These are phyloP conservation scores for Pseudopleuronectes americanus DNA, from an alignment of 2,797 vertebrate species.

Conservation along the genomic window DNA sequence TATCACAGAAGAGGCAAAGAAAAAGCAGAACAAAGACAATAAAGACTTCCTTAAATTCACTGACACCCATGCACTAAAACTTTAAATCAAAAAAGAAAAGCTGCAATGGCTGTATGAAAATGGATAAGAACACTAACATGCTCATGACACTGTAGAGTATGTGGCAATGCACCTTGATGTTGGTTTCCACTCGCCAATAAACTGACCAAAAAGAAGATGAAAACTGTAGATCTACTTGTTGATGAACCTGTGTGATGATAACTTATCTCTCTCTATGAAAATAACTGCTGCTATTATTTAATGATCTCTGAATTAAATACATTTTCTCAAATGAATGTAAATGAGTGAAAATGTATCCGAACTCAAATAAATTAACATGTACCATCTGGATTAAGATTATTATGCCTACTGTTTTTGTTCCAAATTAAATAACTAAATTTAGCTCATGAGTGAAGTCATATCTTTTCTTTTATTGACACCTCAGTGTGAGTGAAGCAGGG, in stretches of 20 bases:
- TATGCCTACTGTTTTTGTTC: slow-evolving; percentile 35
- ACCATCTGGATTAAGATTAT: slow-evolving; percentile 4
- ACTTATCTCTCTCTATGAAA: slow-evolving; percentile 1
- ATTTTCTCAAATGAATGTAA: slow-evolving; percentile 37
- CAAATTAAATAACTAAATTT: neutral
- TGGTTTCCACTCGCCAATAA: too few species aligned
- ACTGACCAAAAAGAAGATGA: too few species aligned
- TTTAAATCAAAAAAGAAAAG: slow-evolving; percentile 18
- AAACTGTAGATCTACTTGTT: slow-evolving; percentile 3
- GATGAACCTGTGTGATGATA: slow-evolving; percentile 21
- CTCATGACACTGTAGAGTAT: neutral
- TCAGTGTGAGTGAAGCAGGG: slow-evolving; percentile 22
- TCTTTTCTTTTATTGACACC: slow-evolving; percentile 1
- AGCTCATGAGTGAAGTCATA: neutral
- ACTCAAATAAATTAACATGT: slow-evolving; percentile 48
- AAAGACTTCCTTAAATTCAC: slow-evolving; percentile 22
- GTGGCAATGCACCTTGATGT: too few species aligned
- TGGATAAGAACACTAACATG: slow-evolving; percentile 9
- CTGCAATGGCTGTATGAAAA: slow-evolving; percentile 4
- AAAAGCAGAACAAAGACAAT: slow-evolving; percentile 1
- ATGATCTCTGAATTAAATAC: slow-evolving; percentile 5
- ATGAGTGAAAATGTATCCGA: slow-evolving; percentile 10
- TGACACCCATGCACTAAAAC: neutral
- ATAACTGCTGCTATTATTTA: slow-evolving; percentile 48
- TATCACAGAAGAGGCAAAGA: slow-evolving; percentile 1